phyloP scores from a whole-genome alignment of 2,113 vertebrate species.

The Caretta caretta region DNA sequence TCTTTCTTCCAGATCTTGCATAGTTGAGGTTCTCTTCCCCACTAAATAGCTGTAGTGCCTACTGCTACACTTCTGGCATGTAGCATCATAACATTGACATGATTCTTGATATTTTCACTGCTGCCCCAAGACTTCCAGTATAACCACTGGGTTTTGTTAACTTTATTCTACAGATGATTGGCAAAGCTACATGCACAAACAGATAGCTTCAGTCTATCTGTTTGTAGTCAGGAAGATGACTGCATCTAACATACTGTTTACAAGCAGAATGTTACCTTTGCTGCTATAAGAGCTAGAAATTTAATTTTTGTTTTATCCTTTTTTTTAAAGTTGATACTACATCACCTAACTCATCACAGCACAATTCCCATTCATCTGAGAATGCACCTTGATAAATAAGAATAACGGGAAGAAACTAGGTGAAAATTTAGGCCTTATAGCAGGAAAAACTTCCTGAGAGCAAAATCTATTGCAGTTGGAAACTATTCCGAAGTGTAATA shows the following conservation, averaged over 20 bases:
- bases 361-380: neutral
- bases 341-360: neutral
- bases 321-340: conserved; percentile 1
- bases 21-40: conserved; percentile 34
- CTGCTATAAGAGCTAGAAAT: neutral
- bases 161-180: conserved; percentile 26
- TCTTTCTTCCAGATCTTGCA: conserved; percentile 3
- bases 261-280: conserved; percentile 39
- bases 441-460: neutral
- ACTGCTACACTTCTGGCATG: conserved; percentile 50
- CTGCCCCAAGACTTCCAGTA: conserved; percentile 35
- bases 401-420: neutral
- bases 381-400: neutral
- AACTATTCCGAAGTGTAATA: neutral
- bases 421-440: neutral
- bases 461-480: neutral
- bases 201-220: neutral
- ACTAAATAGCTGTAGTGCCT: conserved; percentile 65
- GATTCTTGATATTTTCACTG: conserved; percentile 54
- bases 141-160: conserved; percentile 53
- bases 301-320: neutral
- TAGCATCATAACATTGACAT: conserved; percentile 51
- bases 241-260: conserved; percentile 5
- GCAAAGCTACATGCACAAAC: conserved; percentile 11
- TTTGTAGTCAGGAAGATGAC: conserved; percentile 24